Evolutionary conservation across 2,888 invertebrate genomes (phyloP).

Genomic region (Omphaloscelis lunosa): DNA sequence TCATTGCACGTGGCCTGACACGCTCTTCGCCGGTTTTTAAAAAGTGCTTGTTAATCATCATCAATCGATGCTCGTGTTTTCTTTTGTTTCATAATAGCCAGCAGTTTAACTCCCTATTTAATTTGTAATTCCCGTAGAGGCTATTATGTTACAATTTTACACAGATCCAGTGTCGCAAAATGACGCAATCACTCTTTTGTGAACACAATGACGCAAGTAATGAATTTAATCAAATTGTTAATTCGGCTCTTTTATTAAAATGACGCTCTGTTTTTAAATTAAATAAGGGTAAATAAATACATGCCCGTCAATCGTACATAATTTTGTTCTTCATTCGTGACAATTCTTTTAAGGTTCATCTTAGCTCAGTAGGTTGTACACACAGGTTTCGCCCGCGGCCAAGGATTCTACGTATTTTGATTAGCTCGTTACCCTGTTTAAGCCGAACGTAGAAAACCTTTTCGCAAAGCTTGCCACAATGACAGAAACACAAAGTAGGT

Average conservation of each 20-base stretch:
- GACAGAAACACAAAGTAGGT: constrained; percentile 16
- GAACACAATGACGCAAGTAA: constrained; percentile 72
- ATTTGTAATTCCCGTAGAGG: constrained; percentile 73
- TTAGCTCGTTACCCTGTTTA: constrained; percentile 21
- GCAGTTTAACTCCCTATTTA: constrained; percentile 72
- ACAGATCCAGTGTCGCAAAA: constrained; percentile 72
- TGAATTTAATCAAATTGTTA: constrained; percentile 73
- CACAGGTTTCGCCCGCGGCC: neutral
- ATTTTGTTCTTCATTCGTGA: constrained; percentile 12
- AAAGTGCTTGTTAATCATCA: constrained; percentile 71
- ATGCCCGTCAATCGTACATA: neutral
- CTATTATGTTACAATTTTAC: constrained; percentile 74
- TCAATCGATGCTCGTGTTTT: constrained; percentile 69
- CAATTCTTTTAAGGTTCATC: neutral
- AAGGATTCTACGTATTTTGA: constrained; percentile 25
- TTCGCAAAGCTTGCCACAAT: constrained; percentile 2
- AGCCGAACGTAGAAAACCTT: constrained; percentile 21
- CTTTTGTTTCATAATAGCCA: constrained; percentile 72
- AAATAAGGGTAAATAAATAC: constrained; percentile 14
- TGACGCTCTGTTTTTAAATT: constrained; percentile 33
- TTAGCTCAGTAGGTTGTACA: neutral
- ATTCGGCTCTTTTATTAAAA: constrained; percentile 68
- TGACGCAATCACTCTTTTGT: constrained; percentile 76
- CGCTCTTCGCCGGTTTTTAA: constrained; percentile 33
- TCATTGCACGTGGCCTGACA: no score